Conservation (phyloP, 2,888 invertebrate species). For the Neoscelio sp. region DNA sequence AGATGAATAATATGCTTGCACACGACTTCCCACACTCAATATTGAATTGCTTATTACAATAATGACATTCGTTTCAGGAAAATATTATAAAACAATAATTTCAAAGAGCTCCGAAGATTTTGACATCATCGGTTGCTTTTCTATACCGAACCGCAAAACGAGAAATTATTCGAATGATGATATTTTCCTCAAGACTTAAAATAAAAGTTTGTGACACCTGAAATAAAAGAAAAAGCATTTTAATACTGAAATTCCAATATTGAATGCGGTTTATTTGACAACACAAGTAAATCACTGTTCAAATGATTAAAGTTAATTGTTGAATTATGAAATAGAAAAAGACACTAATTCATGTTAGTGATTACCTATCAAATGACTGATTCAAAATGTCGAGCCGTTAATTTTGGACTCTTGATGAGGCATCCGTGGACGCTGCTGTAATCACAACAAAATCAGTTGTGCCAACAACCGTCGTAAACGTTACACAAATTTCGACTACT, state of each 20-base stretch:
- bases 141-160: no score
- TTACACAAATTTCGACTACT: conserved; percentile 15
- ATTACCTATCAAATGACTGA: conserved; percentile 83
- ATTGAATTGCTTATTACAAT: conserved; percentile 38
- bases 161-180: no score
- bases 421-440: conserved; percentile 82
- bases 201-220: conserved; percentile 3
- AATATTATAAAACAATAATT: conserved; percentile 49
- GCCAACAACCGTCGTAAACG: conserved; percentile 80
- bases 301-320: conserved; percentile 72
- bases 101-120: no score
- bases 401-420: conserved; percentile 82
- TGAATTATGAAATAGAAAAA: conserved; percentile 66
- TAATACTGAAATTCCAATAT: conserved; percentile 48
- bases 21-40: conserved; percentile 57
- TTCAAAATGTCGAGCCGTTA: conserved; percentile 82
- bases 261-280: conserved; percentile 73
- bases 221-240: background rate
- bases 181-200: conserved; percentile 9
- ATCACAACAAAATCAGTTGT: conserved; percentile 83
- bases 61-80: conserved; percentile 30
- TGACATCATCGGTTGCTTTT: no score
- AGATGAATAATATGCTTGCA: conserved; percentile 46
- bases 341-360: conserved; percentile 82
- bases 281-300: conserved; percentile 70